Percentiles rank a stretch among this genome's conserved stretches.
These are phyloP conservation scores for Euwallacea fornicatus DNA, from an alignment of 1,140 invertebrate genomes.

Conservation along the genomic window DNA sequence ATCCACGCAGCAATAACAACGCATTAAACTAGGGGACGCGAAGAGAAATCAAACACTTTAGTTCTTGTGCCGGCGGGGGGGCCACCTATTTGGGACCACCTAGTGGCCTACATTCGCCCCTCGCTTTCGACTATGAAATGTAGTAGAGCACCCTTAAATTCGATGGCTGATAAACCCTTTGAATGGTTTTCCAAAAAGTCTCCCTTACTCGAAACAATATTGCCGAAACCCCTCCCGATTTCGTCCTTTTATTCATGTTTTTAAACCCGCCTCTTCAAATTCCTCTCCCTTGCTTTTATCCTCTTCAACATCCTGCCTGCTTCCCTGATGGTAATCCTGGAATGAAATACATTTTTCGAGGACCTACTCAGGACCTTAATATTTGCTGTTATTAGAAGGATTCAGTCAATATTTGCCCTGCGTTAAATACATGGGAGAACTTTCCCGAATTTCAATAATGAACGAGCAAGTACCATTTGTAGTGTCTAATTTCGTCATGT, in stretches of 20 bases:
- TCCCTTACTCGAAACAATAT: slow-evolving; percentile 30
- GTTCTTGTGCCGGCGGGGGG: slow-evolving; percentile 19
- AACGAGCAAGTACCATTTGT: too few relatives aligned
- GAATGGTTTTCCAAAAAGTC: neutral
- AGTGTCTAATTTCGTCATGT: slow-evolving; percentile 17
- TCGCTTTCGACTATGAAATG: slow-evolving; percentile 15
- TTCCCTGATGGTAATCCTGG: slow-evolving; percentile 33
- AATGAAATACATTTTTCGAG: slow-evolving; percentile 35
- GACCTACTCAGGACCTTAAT: slow-evolving; percentile 27
- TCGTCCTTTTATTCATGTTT: slow-evolving; percentile 35
- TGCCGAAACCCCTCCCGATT: slow-evolving; percentile 24
- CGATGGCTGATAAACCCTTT: slow-evolving; percentile 16
- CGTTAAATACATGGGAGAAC: slow-evolving; percentile 10
- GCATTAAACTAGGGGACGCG: slow-evolving; percentile 18
- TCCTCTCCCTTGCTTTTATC: slow-evolving; percentile 31
- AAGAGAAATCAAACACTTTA: slow-evolving; percentile 28
- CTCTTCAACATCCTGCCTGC: slow-evolving; percentile 28
- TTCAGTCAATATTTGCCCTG: slow-evolving; percentile 23
- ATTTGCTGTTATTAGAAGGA: slow-evolving; percentile 31
- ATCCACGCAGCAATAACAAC: slow-evolving; percentile 27
- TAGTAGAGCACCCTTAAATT: neutral
- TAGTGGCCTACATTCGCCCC: slow-evolving; percentile 28
- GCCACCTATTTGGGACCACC: slow-evolving; percentile 31
- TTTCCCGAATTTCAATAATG: neutral
- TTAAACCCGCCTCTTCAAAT: slow-evolving; percentile 35